A percentile compares a stretch with the other conserved stretches of the same genome.
phyloP scores from a whole-genome alignment of 2,113 vertebrate genomes.

The Tylochromis polylepis region DNA sequence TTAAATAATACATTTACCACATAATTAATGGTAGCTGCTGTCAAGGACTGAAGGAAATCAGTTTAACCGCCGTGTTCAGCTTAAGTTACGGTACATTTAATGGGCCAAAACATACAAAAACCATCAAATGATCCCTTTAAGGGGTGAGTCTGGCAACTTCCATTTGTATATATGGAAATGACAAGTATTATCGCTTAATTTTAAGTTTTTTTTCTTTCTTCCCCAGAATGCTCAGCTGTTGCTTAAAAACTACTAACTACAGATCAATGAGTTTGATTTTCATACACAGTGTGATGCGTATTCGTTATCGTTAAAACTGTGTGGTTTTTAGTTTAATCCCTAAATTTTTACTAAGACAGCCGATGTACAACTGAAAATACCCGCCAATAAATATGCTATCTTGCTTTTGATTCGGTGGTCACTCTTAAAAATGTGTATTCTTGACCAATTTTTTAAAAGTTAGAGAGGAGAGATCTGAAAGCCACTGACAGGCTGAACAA shows the following conservation, averaged over 20 bases:
- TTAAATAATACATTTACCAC: background rate
- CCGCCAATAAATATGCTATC: background rate
- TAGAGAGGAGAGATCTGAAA: background rate
- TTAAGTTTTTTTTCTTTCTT: background rate
- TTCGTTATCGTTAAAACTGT: background rate
- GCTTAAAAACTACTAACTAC: background rate
- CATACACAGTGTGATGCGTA: background rate
- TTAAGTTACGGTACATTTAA: background rate
- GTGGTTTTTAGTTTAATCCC: background rate
- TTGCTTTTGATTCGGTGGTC: background rate
- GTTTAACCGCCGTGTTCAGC: background rate
- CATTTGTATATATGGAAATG: background rate
- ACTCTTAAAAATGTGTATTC: background rate
- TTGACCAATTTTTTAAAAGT: background rate
- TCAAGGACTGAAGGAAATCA: background rate
- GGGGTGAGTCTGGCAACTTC: background rate
- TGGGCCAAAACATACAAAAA: background rate
- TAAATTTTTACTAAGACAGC: background rate
- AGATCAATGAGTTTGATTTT: background rate
- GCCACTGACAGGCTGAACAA: background rate
- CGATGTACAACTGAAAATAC: accelerated
- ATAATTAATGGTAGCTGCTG: background rate
- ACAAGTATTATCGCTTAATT: background rate
- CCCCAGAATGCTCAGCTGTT: background rate
- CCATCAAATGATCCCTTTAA: background rate